Evolutionary conservation across 2,888 invertebrate species (phyloP), one percentile per base, ranked within the genome.

Genomic region (Hyposoter didymator): DNA sequence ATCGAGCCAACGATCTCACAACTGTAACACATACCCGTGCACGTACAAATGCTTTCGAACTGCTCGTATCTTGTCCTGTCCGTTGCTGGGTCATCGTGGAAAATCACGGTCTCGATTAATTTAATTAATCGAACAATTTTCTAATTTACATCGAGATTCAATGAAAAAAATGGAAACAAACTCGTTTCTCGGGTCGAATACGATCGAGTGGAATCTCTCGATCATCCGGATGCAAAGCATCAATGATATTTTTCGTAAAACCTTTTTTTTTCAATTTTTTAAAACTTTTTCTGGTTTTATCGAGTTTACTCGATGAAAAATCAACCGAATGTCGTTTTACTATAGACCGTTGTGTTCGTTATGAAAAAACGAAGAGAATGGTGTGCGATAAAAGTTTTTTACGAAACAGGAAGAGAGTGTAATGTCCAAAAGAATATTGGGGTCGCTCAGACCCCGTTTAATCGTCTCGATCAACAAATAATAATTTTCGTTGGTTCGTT

Each of bases 1-100:
- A 75, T 85, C 84, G 84, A 74, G 66, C 73, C 78, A 85, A 64
- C 73, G 73, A 78, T 72, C 66, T 69, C 69, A 45, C 70, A 70
- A 35, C 55, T 78, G 52, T 39, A 74, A 62, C 73, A 74, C 55
- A 67, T 35, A 66, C 28, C 3, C 73, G 66, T 55, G 43, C 22
- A 52, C 39, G 39, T 45, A 67, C 39, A 73, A 67, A 67, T 39
- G 35, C 83, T 32, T 28, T 74, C 43, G n/a, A 59, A 64, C 22
- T 64, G 14, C 45, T 84, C 39, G 64, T 70, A 12, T 69, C 69
- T 59, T 28, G 55, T 49, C 49, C 47, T 55, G 45, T 14, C 55
- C 32, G 17, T 76, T n/a, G 70, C 19, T 39, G 62, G 35, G 66
- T 47, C 43, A 19, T 55, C n/a, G 43, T 35, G 19, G 66, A 43